Percentiles rank a stretch among this genome's conserved stretches.
Evolutionary conservation across 2,888 invertebrate genomes (phyloP).

Genomic region (Volucella inanis): DNA sequence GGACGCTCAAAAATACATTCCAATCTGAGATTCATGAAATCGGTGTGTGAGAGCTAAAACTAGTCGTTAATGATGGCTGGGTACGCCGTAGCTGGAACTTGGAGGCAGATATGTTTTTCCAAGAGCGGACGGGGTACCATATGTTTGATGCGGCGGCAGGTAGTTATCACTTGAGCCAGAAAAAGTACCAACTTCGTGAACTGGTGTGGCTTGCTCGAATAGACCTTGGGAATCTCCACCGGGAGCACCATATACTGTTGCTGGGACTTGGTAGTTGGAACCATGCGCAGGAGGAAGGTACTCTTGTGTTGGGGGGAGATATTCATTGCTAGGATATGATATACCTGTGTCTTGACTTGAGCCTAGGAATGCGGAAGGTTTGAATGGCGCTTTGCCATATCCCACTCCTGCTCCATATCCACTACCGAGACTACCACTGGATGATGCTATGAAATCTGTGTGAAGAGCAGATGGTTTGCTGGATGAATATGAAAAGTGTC

Average conservation of each 20-base stretch:
- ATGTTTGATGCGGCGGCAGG: constrained; percentile 53
- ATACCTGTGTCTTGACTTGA: constrained; percentile 78
- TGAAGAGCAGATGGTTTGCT: constrained; percentile 80
- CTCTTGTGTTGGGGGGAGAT: constrained; percentile 55
- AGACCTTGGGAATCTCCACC: constrained; percentile 31
- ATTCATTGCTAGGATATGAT: constrained; percentile 63
- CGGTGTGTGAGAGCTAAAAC: constrained; percentile 23
- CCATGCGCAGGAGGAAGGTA: constrained; percentile 47
- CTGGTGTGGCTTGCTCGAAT: constrained; percentile 59
- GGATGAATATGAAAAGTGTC: constrained; percentile 79
- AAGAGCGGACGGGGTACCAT: constrained; percentile 58
- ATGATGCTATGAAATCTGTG: constrained; percentile 76
- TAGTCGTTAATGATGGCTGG: constrained; percentile 64
- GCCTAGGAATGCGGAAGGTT: constrained; percentile 81
- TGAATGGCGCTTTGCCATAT: constrained; percentile 79
- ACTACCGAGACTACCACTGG: constrained; percentile 54
- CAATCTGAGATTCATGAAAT: constrained; percentile 40
- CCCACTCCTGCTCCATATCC: constrained; percentile 48
- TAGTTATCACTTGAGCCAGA: constrained; percentile 53
- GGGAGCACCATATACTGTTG: constrained; percentile 68
- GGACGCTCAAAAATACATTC: constrained; percentile 12
- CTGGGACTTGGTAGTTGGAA: constrained; percentile 50
- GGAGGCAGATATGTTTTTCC: constrained; percentile 60
- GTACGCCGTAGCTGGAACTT: constrained; percentile 61
- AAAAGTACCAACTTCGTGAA: constrained; percentile 47